A percentile compares a stretch with the other conserved stretches of the same genome.
phyloP scores from a whole-genome alignment of 2,888 invertebrate genomes.

The Cepaea hortensis region DNA sequence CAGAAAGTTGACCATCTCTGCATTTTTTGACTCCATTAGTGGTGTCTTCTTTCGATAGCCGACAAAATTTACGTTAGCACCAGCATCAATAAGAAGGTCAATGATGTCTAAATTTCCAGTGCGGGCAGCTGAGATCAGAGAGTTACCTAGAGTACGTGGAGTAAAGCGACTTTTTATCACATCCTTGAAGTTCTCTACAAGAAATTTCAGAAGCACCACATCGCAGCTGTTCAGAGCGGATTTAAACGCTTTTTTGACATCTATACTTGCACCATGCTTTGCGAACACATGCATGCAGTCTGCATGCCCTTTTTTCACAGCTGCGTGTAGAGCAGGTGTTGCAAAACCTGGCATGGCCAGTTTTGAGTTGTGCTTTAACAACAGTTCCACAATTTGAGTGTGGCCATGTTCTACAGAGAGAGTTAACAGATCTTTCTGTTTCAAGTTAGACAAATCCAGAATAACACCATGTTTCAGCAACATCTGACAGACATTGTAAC shows the following conservation, averaged over 20 bases:
- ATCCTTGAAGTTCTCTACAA: background rate
- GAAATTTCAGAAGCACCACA: background rate
- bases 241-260: background rate
- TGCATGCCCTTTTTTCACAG: background rate
- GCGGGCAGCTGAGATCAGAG: background rate
- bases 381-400: background rate
- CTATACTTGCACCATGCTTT: background rate
- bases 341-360: background rate
- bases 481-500: background rate
- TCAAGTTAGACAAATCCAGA: background rate
- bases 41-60: background rate
- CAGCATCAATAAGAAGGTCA: background rate
- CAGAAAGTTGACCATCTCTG: background rate
- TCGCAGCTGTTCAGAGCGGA: background rate
- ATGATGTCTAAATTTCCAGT: conserved; percentile 3
- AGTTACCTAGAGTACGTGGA: no score
- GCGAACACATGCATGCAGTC: background rate
- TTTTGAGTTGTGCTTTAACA: background rate
- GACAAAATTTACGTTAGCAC: background rate
- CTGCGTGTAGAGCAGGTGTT: background rate
- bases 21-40: background rate
- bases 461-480: background rate
- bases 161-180: background rate
- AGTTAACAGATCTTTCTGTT: background rate
- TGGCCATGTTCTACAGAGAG: background rate